phyloP scores from a whole-genome alignment of 64 coral and sea anemone species.

The Anthopleura sola region DNA sequence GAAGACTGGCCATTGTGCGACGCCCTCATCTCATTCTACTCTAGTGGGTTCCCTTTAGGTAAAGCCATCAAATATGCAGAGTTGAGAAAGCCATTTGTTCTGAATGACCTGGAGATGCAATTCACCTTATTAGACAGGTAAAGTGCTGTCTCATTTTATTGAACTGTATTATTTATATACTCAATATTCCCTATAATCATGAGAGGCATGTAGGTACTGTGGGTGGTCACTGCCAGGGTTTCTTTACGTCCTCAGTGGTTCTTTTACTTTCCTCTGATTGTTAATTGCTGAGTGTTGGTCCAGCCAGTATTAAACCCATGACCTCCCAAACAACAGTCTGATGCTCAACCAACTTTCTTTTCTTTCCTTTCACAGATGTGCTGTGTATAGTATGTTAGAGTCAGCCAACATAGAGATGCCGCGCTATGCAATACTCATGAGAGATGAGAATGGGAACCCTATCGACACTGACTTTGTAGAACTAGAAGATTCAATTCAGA shows the following conservation, averaged over 20 bases:
- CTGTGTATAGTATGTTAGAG: conserved; percentile 75
- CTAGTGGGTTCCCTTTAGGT: conserved; percentile 81
- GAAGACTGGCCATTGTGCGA: conserved; percentile 95
- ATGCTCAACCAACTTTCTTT: too few relatives aligned
- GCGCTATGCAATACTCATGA: conserved; percentile 71
- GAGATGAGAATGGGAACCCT: conserved; percentile 74
- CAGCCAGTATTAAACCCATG: too few relatives aligned
- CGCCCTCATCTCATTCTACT: conserved; percentile 94
- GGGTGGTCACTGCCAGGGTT: too few relatives aligned
- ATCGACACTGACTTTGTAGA: conserved; percentile 87
- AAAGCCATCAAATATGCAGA: conserved; percentile 88
- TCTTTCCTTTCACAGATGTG: conserved; percentile 52
- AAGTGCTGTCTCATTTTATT: too few relatives aligned
- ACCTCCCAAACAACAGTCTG: too few relatives aligned
- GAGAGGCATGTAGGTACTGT: too few relatives aligned
- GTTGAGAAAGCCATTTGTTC: conserved; percentile 71
- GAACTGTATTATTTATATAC: too few relatives aligned
- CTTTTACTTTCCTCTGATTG: too few relatives aligned
- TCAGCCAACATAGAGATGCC: conserved; percentile 77
- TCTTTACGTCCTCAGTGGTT: too few relatives aligned
- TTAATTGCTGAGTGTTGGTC: too few relatives aligned
- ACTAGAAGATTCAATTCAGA: conserved; percentile 80
- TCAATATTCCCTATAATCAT: too few relatives aligned
- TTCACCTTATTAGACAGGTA: conserved; percentile 77
- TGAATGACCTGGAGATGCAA: conserved; percentile 87